These are phyloP conservation scores for Bradypus variegatus DNA, from an alignment of 2,797 vertebrate species.

Conservation along the genomic window DNA sequence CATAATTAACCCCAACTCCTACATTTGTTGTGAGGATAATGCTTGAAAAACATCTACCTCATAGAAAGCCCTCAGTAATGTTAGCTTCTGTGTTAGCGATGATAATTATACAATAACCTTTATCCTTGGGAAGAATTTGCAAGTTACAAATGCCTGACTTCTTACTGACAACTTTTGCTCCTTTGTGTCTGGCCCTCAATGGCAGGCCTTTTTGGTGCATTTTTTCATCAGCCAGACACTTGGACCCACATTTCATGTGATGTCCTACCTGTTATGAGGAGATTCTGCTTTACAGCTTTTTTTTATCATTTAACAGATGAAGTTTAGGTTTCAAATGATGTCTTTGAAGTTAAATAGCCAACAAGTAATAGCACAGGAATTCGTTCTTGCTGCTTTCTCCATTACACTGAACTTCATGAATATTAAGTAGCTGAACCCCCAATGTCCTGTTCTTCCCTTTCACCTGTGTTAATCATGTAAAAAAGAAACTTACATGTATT, in stretches of 20 bases:
- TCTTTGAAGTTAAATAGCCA: background rate
- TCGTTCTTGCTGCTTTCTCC: background rate
- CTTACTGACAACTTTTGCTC: background rate
- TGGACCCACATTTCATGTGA: background rate
- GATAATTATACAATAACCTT: background rate
- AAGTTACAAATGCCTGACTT: background rate
- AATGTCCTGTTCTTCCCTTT: background rate
- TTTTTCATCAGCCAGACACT: background rate
- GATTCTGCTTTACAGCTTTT: background rate
- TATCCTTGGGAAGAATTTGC: background rate
- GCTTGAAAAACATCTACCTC: background rate
- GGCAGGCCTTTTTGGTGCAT: background rate
- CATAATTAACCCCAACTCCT: background rate
- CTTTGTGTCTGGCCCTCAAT: background rate
- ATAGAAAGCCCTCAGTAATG: background rate
- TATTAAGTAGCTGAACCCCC: background rate
- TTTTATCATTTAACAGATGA: background rate
- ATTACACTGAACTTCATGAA: background rate
- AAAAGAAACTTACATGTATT: background rate
- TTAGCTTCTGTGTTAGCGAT: background rate
- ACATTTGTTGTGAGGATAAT: background rate
- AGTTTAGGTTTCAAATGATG: background rate
- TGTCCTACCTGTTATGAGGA: background rate
- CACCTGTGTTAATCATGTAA: background rate
- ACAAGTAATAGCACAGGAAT: background rate